Conservation (phyloP, 2,113 vertebrate genomes). For the Heterocephalus glaber region DNA sequence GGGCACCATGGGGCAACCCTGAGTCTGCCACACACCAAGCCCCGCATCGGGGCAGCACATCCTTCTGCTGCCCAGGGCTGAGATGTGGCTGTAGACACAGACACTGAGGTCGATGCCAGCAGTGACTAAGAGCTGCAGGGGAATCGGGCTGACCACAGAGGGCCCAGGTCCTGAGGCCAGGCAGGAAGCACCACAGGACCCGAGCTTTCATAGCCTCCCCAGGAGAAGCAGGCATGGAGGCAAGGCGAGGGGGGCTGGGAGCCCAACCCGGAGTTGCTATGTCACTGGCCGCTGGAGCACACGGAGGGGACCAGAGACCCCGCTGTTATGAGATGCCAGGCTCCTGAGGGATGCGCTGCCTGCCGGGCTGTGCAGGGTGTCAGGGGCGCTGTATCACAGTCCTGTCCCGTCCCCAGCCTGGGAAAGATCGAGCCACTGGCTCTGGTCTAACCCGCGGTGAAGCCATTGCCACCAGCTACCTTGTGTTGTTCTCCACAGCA, state of each 20-base stretch:
- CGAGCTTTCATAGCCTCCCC: fast-evolving
- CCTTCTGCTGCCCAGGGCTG: not conserved
- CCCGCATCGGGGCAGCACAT: fast-evolving
- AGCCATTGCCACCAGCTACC: not conserved
- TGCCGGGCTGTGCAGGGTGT: not conserved
- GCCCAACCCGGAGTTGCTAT: not conserved
- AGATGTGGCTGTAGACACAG: not conserved
- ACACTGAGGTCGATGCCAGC: too few relatives aligned
- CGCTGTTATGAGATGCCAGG: fast-evolving
- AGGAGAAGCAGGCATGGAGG: fast-evolving
- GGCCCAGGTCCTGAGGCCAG: fast-evolving
- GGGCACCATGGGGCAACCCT: fast-evolving
- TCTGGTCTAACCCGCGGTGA: not conserved
- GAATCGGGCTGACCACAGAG: not conserved
- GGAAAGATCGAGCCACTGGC: too few relatives aligned
- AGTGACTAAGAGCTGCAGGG: fast-evolving
- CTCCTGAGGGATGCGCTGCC: not conserved
- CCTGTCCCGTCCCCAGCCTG: not conserved
- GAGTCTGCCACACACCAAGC: not conserved
- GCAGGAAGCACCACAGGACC: fast-evolving
- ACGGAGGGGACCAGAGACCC: too few relatives aligned
- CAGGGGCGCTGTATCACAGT: too few relatives aligned
- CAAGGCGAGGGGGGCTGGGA: fast-evolving
- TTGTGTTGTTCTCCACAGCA: not conserved
- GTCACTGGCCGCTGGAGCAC: not conserved